A percentile compares a stretch with the other conserved stretches of the same genome.
Conservation (phyloP, 2,797 vertebrate genomes). For the Myiotriccus ornatus region DNA sequence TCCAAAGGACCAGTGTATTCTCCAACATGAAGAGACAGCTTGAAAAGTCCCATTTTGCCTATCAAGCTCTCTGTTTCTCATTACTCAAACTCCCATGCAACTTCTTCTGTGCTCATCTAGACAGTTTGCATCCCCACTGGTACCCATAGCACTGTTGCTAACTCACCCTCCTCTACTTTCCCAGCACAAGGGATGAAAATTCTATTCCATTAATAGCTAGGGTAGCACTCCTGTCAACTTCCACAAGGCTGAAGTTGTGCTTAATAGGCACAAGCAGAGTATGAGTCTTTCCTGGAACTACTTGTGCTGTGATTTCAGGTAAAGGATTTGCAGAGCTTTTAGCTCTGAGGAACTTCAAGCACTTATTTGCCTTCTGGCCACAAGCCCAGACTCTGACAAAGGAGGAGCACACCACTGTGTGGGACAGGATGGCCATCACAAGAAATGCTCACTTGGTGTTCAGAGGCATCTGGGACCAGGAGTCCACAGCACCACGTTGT, state of each 20-base stretch:
- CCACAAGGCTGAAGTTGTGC: background rate
- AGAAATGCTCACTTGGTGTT: too few species aligned
- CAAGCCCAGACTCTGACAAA: background rate
- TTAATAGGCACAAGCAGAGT: background rate
- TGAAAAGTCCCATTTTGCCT: background rate
- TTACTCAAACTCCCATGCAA: background rate
- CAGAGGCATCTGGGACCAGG: background rate
- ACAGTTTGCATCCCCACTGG: background rate
- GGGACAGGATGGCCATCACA: background rate
- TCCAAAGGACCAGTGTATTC: background rate
- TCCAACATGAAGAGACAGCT: background rate
- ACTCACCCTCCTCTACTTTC: background rate
- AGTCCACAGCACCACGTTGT: background rate
- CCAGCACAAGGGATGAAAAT: background rate
- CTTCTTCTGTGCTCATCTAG: background rate
- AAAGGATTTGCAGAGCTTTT: background rate
- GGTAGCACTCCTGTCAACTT: background rate
- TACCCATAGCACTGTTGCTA: background rate
- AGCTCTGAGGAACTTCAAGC: background rate
- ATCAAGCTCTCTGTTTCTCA: background rate
- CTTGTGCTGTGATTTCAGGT: background rate
- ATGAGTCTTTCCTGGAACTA: background rate
- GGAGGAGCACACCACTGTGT: rapidly evolving
- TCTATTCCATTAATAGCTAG: background rate
- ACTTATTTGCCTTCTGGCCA: background rate